Conservation (phyloP, 2,797 vertebrate genomes). For the Poeciliopsis turneri region DNA sequence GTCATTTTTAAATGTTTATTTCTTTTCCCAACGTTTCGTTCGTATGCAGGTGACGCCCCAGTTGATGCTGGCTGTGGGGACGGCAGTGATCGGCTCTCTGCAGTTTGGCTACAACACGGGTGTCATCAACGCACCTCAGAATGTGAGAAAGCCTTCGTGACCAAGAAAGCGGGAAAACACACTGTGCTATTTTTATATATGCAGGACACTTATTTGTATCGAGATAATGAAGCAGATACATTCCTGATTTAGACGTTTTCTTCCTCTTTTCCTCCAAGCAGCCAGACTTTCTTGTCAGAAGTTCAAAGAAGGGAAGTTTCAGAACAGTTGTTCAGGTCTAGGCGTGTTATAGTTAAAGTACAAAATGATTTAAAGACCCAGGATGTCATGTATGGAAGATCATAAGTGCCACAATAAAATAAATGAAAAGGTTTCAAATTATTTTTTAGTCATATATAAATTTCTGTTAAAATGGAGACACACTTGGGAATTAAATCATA, state of each 20-base stretch:
- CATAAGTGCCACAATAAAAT: background rate
- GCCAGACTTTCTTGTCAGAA: no score
- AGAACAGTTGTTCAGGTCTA: background rate
- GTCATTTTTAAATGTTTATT: background rate
- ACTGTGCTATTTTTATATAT: background rate
- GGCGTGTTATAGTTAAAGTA: background rate
- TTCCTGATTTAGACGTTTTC: no score
- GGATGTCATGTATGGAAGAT: background rate
- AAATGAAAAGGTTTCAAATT: background rate
- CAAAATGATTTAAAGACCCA: background rate
- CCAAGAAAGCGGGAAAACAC: background rate
- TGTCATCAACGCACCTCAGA: constrained; percentile 96
- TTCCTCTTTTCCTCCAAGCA: no score
- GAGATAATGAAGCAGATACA: background rate
- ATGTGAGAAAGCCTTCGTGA: constrained; percentile 71
- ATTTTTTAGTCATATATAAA: background rate
- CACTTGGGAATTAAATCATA: background rate
- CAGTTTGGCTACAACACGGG: constrained; percentile 98
- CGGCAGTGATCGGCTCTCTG: constrained; percentile 94
- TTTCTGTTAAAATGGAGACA: background rate
- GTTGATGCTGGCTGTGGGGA: constrained; percentile 89
- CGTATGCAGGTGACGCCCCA: constrained; percentile 82
- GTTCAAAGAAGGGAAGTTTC: background rate
- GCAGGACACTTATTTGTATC: background rate
- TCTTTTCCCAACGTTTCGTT: background rate